These are phyloP conservation scores for Onchidella celtica DNA, from an alignment of 2,888 invertebrate species.

Conservation along the genomic window DNA sequence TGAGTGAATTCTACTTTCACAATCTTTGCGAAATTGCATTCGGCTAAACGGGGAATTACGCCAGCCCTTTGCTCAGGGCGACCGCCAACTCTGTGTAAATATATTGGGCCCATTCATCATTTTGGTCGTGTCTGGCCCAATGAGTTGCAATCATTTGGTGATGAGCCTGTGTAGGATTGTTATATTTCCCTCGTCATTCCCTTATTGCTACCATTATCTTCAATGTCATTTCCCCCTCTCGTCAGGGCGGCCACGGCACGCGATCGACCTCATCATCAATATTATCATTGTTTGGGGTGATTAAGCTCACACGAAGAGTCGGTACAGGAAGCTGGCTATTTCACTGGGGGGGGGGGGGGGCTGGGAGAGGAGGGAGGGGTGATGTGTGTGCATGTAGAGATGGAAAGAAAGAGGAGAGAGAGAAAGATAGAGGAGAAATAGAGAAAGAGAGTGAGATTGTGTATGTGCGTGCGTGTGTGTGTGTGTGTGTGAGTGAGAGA, in stretches of 20 bases:
- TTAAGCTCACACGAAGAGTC: background rate
- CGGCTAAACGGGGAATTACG: too few species aligned
- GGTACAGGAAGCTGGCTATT: constrained; percentile 26
- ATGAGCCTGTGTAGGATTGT: constrained; percentile 21
- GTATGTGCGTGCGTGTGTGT: background rate
- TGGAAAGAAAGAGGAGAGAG: too few species aligned
- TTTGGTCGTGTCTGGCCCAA: background rate
- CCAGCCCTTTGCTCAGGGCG: background rate
- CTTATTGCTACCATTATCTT: constrained; percentile 31
- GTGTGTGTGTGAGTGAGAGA: constrained; percentile 8
- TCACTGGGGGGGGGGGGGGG: constrained; percentile 21
- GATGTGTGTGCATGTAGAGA: constrained; percentile 9
- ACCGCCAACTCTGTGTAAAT: constrained; percentile 26
- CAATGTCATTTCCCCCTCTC: constrained; percentile 33
- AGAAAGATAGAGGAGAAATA: too few species aligned
- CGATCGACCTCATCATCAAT: constrained; percentile 23
- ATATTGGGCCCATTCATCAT: constrained; percentile 24
- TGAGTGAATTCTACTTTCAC: too few species aligned
- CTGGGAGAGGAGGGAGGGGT: constrained; percentile 9
- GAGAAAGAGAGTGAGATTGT: background rate
- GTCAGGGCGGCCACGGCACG: constrained; percentile 4
- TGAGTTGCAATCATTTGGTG: constrained; percentile 22
- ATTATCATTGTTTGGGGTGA: constrained; percentile 42
- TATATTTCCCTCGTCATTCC: constrained; percentile 30
- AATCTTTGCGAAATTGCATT: too few species aligned